Conservation (phyloP, 2,888 invertebrate genomes). For the Pecten maximus region DNA sequence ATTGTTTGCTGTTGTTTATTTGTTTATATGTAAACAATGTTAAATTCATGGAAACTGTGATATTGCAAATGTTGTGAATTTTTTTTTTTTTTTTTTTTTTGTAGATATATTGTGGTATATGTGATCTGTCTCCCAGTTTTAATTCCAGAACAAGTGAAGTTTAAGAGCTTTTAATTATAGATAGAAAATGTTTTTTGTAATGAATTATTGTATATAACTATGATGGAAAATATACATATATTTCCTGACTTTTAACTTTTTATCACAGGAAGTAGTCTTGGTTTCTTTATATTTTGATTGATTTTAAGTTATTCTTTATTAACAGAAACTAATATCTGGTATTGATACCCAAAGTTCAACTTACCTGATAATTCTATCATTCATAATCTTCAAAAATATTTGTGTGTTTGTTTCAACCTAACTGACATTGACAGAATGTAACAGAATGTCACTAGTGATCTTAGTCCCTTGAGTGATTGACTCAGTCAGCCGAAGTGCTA, state of each 20-base stretch:
- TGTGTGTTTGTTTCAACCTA: too few species aligned
- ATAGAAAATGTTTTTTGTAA: too few species aligned
- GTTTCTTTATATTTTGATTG: not conserved
- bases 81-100: not conserved
- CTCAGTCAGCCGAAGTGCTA: not conserved
- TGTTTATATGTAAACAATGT: not conserved
- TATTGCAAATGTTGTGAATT: not conserved
- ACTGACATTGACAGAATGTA: too few species aligned
- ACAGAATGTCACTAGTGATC: not conserved
- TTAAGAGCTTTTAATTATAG: too few species aligned
- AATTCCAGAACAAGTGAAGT: not conserved
- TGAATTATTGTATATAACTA: too few species aligned
- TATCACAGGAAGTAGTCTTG: not conserved
- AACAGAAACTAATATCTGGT: too few species aligned
- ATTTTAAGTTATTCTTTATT: not conserved
- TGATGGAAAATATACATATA: not conserved
- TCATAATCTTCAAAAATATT: too few species aligned
- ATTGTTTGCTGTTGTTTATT: not conserved
- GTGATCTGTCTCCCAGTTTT: not conserved
- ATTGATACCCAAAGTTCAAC: too few species aligned
- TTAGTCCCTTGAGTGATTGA: not conserved
- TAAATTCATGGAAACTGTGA: not conserved
- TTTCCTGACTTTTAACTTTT: not conserved
- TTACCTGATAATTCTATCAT: too few species aligned
- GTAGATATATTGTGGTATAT: not conserved